These are phyloP conservation scores for Triplophysa bombifrons DNA, from an alignment of 2,797 vertebrate genomes.

Conservation along the genomic window DNA sequence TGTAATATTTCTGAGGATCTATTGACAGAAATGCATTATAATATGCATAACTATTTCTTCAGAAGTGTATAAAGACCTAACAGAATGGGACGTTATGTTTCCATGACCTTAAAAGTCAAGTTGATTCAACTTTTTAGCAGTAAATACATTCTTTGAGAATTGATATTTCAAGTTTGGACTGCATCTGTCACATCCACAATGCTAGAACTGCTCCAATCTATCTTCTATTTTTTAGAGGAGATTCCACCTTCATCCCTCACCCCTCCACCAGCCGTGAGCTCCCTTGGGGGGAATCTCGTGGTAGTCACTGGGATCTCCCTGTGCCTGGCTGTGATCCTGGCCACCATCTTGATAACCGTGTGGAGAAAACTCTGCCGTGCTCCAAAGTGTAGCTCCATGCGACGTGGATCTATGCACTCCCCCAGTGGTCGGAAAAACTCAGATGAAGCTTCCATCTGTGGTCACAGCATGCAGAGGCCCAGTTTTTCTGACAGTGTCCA, in stretches of 20 bases:
- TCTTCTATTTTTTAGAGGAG: constrained; percentile 31
- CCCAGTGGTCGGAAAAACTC: constrained; percentile 87
- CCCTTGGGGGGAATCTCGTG: constrained; percentile 84
- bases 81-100: too few relatives aligned
- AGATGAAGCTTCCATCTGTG: constrained; percentile 90
- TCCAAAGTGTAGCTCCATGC: constrained; percentile 81
- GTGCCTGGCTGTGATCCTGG: constrained; percentile 88
- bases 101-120: too few relatives aligned
- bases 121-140: too few relatives aligned
- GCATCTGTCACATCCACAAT: too few relatives aligned
- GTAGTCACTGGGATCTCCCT: constrained; percentile 89
- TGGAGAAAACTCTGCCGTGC: constrained; percentile 88
- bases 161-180: too few relatives aligned
- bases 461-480: constrained; percentile 81
- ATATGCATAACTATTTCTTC: too few relatives aligned
- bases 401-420: constrained; percentile 80
- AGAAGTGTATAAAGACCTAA: too few relatives aligned
- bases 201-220: background rate
- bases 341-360: constrained; percentile 87
- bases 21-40: too few relatives aligned
- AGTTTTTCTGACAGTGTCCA: constrained; percentile 82
- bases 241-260: constrained; percentile 64
- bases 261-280: constrained; percentile 45
- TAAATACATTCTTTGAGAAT: too few relatives aligned
- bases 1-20: too few relatives aligned